Evolutionary conservation across 2,888 invertebrate genomes (phyloP).

Genomic region (Microchrysa polita): DNA sequence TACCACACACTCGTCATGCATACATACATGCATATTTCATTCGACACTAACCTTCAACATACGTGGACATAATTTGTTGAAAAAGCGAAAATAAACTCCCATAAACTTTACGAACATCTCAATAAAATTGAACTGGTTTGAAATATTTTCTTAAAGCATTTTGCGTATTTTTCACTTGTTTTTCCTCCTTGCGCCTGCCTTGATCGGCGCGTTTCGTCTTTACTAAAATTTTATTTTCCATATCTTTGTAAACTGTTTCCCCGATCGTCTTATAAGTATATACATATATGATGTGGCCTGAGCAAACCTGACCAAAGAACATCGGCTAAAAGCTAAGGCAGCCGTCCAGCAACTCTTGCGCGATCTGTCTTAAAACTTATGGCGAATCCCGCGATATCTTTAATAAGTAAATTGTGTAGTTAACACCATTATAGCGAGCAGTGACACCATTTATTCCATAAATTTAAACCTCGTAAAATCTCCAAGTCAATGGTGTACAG

Average conservation of each 20-base stretch:
- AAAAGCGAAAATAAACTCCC: conserved; percentile 31
- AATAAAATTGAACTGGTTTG: conserved; percentile 39
- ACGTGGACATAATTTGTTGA: conserved; percentile 13
- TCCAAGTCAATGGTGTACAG: conserved; percentile 10
- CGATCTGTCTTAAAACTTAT: conserved; percentile 31
- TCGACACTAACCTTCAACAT: not conserved
- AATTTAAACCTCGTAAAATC: conserved; percentile 42
- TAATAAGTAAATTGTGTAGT: conserved; percentile 41
- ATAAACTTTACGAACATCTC: conserved; percentile 36
- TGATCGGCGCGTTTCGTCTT: too few relatives aligned
- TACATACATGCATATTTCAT: not conserved
- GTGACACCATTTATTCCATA: conserved; percentile 41
- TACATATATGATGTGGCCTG: not conserved
- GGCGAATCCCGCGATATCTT: conserved; percentile 27
- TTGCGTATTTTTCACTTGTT: not conserved
- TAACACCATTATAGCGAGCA: conserved; percentile 39
- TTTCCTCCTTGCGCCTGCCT: too few relatives aligned
- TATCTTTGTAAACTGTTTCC: too few relatives aligned
- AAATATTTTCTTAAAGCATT: not conserved
- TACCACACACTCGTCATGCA: too few relatives aligned
- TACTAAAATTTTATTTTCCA: too few relatives aligned
- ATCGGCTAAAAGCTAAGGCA: too few relatives aligned
- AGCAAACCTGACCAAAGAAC: too few relatives aligned
- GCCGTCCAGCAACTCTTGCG: not conserved
- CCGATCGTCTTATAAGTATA: not conserved